Percentiles rank a stretch among this genome's conserved stretches.
Conservation (phyloP, 1,140 invertebrate genomes). For the Lepidotrigona ventralis region DNA sequence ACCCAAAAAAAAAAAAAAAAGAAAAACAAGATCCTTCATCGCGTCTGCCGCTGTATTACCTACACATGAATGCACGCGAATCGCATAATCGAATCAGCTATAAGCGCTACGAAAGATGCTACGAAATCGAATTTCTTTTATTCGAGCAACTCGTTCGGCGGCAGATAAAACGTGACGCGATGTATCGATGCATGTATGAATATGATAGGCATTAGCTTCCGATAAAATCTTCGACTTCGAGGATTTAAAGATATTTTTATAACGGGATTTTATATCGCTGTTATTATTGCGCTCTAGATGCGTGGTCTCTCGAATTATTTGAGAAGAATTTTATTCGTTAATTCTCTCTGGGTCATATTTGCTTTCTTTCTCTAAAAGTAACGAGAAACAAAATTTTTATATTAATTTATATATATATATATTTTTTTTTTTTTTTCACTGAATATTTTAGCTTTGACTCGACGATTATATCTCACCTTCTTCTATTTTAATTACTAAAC, state of each 20-base stretch:
- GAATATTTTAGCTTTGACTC: no score
- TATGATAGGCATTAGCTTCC: neutral
- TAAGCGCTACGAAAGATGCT: neutral
- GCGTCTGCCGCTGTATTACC: neutral
- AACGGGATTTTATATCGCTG: neutral
- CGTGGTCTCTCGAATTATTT: neutral
- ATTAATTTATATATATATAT: no score
- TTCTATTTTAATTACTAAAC: no score
- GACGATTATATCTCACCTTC: no score
- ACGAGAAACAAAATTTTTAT: no score
- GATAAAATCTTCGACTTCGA: neutral
- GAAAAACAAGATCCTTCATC: neutral
- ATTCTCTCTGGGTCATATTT: no score
- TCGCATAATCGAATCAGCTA: constrained; percentile 6
- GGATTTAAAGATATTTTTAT: no score
- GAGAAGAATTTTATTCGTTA: neutral
- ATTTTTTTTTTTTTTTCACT: no score
- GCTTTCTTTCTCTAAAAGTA: no score
- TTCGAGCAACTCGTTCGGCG: neutral
- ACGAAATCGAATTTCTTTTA: neutral
- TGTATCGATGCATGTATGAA: neutral
- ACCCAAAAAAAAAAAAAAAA: neutral
- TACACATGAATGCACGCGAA: neutral
- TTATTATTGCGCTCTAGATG: neutral
- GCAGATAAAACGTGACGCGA: neutral